These are phyloP conservation scores for Syrphus vitripennis DNA, from an alignment of 2,888 invertebrate species.

Conservation along the genomic window DNA sequence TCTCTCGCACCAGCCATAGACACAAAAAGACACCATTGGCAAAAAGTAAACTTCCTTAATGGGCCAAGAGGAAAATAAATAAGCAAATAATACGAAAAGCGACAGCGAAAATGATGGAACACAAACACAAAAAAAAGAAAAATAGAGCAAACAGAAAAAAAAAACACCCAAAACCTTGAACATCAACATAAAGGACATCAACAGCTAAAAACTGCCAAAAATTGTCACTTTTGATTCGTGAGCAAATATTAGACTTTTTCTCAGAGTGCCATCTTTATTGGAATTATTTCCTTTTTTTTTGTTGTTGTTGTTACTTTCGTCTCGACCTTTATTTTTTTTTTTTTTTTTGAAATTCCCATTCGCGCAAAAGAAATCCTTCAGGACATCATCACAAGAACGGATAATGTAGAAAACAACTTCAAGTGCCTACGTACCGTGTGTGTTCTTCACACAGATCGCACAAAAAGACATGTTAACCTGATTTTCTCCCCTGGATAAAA, in stretches of 20 bases:
- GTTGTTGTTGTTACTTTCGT: constrained; percentile 29
- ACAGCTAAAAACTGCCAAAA: constrained; percentile 68
- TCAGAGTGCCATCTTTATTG: constrained; percentile 69
- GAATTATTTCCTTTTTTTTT: constrained; percentile 50
- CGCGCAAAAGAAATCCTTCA: constrained; percentile 43
- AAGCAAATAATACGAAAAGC: constrained; percentile 67
- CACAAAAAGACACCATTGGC: constrained; percentile 55
- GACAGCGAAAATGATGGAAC: constrained; percentile 65
- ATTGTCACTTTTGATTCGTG: constrained; percentile 72
- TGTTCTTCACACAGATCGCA: constrained; percentile 53
- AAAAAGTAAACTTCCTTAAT: constrained; percentile 71
- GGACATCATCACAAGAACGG: background rate
- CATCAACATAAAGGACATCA: constrained; percentile 67
- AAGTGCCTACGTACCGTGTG: constrained; percentile 54
- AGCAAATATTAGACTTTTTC: constrained; percentile 67
- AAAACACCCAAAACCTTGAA: constrained; percentile 18
- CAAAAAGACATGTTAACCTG: constrained; percentile 58
- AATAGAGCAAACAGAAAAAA: background rate
- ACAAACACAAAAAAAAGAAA: constrained; percentile 41
- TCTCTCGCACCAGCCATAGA: constrained; percentile 21
- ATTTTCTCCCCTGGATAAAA: constrained; percentile 27
- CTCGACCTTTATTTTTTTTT: background rate
- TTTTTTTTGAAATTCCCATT: constrained; percentile 2
- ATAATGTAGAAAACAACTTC: constrained; percentile 42
- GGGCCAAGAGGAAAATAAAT: constrained; percentile 71